Evolutionary conservation across 2,113 vertebrate genomes (phyloP).

Genomic region (Sus scrofa): DNA sequence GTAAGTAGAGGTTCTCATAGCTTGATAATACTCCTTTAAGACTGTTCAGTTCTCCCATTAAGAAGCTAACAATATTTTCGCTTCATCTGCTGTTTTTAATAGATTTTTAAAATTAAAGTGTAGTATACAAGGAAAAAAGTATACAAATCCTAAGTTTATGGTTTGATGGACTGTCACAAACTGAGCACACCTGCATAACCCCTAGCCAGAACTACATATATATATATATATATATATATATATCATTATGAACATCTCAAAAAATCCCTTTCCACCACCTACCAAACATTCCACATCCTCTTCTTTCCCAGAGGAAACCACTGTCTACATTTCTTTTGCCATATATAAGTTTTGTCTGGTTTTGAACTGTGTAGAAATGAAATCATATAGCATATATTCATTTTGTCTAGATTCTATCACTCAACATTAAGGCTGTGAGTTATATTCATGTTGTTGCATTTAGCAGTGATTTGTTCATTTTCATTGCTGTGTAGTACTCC

Average conservation of each 20-base stretch:
- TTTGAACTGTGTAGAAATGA: slow-evolving; percentile 23
- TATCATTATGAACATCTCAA: background rate
- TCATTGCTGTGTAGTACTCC: background rate
- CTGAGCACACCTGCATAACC: background rate
- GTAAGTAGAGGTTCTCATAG: background rate
- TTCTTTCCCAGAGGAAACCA: background rate
- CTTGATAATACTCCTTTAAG: background rate
- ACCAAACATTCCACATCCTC: background rate
- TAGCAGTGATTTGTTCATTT: background rate
- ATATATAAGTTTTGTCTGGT: background rate
- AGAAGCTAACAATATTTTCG: background rate
- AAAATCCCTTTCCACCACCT: background rate
- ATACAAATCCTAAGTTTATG: background rate
- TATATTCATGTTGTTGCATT: background rate
- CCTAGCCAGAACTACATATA: background rate
- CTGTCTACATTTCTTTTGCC: background rate
- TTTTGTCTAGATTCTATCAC: background rate
- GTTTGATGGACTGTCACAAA: background rate
- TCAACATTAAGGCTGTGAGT: background rate
- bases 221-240: too few species aligned
- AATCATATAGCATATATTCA: background rate
- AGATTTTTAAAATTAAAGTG: background rate
- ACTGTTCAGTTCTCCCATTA: background rate
- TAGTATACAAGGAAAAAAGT: background rate
- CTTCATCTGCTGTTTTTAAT: background rate